Conservation (phyloP, 2,888 invertebrate species). For the Euplexia lucipara region DNA sequence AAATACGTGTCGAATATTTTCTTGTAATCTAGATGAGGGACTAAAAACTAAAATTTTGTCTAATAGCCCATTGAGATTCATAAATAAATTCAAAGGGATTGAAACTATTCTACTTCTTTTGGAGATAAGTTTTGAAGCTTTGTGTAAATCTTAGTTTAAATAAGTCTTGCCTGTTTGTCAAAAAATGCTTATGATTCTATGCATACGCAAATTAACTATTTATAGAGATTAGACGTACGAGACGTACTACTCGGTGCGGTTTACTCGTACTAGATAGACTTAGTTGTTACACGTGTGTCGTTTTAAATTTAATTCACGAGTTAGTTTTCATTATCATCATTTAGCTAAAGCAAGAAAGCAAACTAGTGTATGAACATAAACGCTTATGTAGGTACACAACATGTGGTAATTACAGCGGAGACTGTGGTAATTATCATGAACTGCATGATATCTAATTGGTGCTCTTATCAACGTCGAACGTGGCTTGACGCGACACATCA, state of each 20-base stretch:
- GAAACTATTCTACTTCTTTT: no score
- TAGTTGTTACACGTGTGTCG: neutral
- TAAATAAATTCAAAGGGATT: no score
- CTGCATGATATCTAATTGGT: slow-evolving; percentile 27
- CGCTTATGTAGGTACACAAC: slow-evolving; percentile 6
- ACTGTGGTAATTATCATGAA: slow-evolving; percentile 27
- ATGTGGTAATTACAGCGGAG: neutral
- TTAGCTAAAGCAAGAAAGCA: slow-evolving; percentile 6
- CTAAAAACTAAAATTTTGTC: no score
- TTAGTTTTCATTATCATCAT: slow-evolving; percentile 13
- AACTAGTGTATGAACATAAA: neutral
- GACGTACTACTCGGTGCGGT: no score
- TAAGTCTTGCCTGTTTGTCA: no score
- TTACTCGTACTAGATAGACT: neutral
- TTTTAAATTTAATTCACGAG: neutral
- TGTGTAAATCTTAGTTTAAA: no score
- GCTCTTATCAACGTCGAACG: slow-evolving; percentile 29
- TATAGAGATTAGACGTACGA: neutral
- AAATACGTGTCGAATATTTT: no score
- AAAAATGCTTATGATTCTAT: no score
- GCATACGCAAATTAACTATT: no score
- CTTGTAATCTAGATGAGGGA: no score
- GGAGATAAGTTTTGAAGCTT: no score
- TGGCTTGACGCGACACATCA: slow-evolving; percentile 14
- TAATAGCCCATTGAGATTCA: no score